Conservation (phyloP, 2,888 invertebrate genomes). For the Aplocera efformata region DNA sequence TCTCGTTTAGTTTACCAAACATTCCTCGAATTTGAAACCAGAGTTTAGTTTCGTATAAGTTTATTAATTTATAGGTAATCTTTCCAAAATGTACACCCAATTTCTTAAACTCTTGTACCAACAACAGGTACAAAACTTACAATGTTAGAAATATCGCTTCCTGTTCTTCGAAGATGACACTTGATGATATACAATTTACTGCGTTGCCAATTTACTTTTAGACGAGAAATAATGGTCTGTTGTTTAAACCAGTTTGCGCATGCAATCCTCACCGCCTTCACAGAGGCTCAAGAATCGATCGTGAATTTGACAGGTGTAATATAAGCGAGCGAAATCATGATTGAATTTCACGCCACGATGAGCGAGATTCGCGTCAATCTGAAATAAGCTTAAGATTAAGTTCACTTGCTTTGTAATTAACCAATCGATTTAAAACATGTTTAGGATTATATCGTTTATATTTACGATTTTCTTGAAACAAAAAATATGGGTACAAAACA, state of each 20-base stretch:
- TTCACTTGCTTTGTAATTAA: not conserved
- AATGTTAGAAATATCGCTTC: not conserved
- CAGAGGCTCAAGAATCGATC: not conserved
- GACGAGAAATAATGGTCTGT: not conserved
- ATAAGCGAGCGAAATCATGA: not conserved
- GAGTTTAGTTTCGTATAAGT: too few relatives aligned
- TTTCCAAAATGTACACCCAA: too few relatives aligned
- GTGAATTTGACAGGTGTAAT: not conserved
- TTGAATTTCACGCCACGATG: slow-evolving; percentile 2
- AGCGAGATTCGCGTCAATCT: slow-evolving; percentile 1
- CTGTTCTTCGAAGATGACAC: slow-evolving; percentile 4
- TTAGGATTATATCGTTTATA: too few relatives aligned
- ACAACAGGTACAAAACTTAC: too few relatives aligned
- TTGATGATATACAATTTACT: slow-evolving; percentile 7
- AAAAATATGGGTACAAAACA: too few relatives aligned
- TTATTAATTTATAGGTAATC: too few relatives aligned
- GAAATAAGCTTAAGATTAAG: slow-evolving; percentile 4
- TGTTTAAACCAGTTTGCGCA: not conserved
- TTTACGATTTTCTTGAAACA: too few relatives aligned
- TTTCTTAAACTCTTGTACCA: too few relatives aligned
- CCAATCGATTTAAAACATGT: slow-evolving; percentile 2
- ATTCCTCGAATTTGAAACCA: too few relatives aligned
- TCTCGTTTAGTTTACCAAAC: too few relatives aligned
- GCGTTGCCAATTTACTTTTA: slow-evolving; percentile 1
- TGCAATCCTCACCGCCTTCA: not conserved